phyloP scores from a whole-genome alignment of 2,888 invertebrate species.

The Ormyrus nitidulus region DNA sequence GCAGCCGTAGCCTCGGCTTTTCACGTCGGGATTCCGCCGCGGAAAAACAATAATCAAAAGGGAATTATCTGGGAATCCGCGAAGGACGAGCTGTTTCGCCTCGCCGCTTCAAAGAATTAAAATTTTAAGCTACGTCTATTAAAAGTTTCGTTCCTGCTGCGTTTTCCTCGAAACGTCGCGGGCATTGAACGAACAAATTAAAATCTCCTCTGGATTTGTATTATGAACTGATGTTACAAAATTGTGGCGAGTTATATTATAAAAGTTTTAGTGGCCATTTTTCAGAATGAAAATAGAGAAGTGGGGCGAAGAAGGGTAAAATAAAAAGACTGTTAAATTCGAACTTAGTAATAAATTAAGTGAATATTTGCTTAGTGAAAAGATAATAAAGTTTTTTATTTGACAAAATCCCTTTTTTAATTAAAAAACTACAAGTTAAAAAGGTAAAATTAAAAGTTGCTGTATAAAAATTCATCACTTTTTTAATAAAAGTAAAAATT shows the following conservation, averaged over 20 bases:
- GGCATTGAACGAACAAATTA: slow-evolving; percentile 12
- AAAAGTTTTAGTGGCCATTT: slow-evolving; percentile 14
- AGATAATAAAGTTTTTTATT: no score
- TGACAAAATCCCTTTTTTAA: no score
- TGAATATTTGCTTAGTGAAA: no score
- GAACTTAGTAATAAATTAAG: neutral
- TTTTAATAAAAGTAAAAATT: no score
- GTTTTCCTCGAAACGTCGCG: neutral
- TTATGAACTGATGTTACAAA: slow-evolving; percentile 13
- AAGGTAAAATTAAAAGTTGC: no score
- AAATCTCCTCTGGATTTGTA: slow-evolving; percentile 17
- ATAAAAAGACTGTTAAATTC: neutral
- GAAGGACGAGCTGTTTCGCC: slow-evolving; percentile 9
- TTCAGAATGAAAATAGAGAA: neutral
- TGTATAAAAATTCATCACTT: no score
- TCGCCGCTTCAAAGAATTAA: slow-evolving; percentile 21
- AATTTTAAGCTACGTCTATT: slow-evolving; percentile 26
- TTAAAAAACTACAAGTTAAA: no score
- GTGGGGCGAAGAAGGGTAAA: neutral
- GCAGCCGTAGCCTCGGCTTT: neutral
- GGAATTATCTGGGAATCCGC: neutral
- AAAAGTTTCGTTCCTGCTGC: slow-evolving; percentile 4
- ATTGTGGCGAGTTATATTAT: neutral
- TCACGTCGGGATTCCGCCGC: neutral
- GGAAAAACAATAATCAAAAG: slow-evolving; percentile 24